Base-by-base conservation (phyloP, 1,140 invertebrate genomes). In the Lordiphosa stackelbergi region DNA sequence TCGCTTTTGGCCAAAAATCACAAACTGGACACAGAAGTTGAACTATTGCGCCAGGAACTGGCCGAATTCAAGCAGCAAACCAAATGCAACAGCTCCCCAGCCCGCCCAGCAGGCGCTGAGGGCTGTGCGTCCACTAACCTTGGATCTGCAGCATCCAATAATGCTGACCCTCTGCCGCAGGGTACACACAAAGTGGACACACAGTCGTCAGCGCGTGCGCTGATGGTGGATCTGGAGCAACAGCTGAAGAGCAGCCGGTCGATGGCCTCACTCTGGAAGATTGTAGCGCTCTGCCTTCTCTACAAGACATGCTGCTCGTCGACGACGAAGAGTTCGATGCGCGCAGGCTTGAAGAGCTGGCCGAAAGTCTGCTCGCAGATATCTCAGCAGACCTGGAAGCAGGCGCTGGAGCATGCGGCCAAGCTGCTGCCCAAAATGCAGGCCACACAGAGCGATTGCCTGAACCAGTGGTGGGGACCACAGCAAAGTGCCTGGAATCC, bases 401-500 rank as follows among this genome's bases (percentile, higher is more conserved):
- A 90, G 89, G 90, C 90, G 53, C 89, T 93, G 65, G 91, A 91
- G 42, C 48, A 69, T 48, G 87, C 75, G 43, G 87, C 87, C 72
- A 87, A 86, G 57, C 69, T 89, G 61, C 59, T 88, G 24, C 77
- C 88, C 28, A 85, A 89, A 63, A 66, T 87, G 42, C 86, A 88
- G 59, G 85, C 86, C 41, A 61, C 56, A 2, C 75, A 81, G 69
- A 86, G 81, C 77, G 87, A 89, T 10, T 87, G 77, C 40, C 64
- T 86, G 69, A 77, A 88, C 43, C 87, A 93, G 66, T 95, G 94
- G 94, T 95, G 94, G 94, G 93, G 93, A 19, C 91, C 91, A 45
- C 92, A 93, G 81, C 93, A 94, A 88, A 93, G 91, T 88, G 92
- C 88, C 73, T 95, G 94, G 94, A 94, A 94, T 84, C 93, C 93